Evolutionary conservation across 2,797 vertebrate species (phyloP), one percentile per base, ranked within the genome.

Genomic region (Eurystomus glaucurus): DNA sequence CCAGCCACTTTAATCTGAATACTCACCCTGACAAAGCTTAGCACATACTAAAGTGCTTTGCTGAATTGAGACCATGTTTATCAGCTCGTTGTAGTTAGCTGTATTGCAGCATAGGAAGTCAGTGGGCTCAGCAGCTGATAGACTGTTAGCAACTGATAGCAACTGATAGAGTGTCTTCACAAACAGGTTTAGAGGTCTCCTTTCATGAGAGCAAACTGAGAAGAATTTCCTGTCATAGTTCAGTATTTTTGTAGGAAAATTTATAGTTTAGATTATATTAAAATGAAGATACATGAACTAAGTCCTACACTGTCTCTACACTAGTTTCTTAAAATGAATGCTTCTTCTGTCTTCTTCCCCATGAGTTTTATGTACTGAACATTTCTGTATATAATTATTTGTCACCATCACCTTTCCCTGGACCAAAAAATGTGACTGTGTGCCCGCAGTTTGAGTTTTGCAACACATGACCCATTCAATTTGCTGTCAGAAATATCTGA

Each of bases 11-110:
- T 72, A 64, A 87, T 37, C 26, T 0, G 4, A 68, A 54, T 65
- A n/a, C 16, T 95, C 9, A 1, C 22, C 43, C 70, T 88, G 54
- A 66, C 29, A 62, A 89, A 92, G 9, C 22, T 85, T 28, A 87
- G 48, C 60, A 89, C 51, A 29, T 39, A 68, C 48, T 52, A 68
- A 80, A 96, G 52, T 68, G n/a, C 35, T 93, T 91, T 96, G 51
- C 71, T 89, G 78, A 28, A 54, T 39, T 82, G 61, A 91, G 88
- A 83, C 51, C 55, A 54, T 77, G 55, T 91, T 90, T 87, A 94
- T 83, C 95, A 96, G 86, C 78, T 97, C 89, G 16, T 85, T 97
- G 64, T 31, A 89, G 80, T 85, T 89, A 88, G 60, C 81, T 94
- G 20, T 74, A 45, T 52, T 93, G 66, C 55, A 87, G 70, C 54